These are phyloP conservation scores for Chaetorhynchus papuensis DNA, from an alignment of 2,113 vertebrate genomes.

Conservation along the genomic window DNA sequence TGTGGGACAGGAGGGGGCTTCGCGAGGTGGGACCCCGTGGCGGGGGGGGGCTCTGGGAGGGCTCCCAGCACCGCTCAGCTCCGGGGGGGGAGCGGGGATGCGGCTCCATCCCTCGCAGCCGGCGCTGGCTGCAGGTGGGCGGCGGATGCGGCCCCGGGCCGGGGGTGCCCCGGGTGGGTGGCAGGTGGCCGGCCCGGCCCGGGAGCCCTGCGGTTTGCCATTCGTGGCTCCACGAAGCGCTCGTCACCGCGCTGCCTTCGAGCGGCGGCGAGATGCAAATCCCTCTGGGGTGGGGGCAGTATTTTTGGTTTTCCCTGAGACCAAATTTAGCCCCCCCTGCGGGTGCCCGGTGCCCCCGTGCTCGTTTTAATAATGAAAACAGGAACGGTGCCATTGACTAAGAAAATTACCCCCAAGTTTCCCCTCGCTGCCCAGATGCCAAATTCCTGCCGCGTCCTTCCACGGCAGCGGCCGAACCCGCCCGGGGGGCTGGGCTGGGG, in stretches of 20 bases:
- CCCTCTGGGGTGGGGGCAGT: neutral
- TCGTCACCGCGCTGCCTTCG: neutral
- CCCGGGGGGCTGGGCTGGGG: neutral
- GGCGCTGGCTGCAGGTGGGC: neutral
- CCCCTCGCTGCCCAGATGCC: neutral
- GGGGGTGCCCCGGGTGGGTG: neutral
- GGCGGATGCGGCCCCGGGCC: neutral
- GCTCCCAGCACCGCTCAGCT: rapidly evolving
- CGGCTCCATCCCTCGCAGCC: neutral
- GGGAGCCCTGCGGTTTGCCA: neutral
- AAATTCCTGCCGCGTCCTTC: neutral
- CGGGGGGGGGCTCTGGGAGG: neutral
- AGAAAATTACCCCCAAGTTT: constrained; percentile 29
- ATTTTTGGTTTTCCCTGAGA: neutral
- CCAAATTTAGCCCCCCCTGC: constrained; percentile 44
- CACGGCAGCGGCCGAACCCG: rapidly evolving
- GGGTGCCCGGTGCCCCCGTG: neutral
- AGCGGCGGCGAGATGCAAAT: constrained; percentile 59
- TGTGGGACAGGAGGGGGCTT: neutral
- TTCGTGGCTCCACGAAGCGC: neutral
- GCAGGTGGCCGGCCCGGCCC: neutral
- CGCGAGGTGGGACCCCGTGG: neutral
- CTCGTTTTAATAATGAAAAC: constrained; percentile 47
- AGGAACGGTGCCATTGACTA: neutral
- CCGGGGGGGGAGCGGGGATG: neutral